These are phyloP conservation scores for Bombus soroeensis DNA, from an alignment of 1,140 invertebrate genomes.

Conservation along the genomic window DNA sequence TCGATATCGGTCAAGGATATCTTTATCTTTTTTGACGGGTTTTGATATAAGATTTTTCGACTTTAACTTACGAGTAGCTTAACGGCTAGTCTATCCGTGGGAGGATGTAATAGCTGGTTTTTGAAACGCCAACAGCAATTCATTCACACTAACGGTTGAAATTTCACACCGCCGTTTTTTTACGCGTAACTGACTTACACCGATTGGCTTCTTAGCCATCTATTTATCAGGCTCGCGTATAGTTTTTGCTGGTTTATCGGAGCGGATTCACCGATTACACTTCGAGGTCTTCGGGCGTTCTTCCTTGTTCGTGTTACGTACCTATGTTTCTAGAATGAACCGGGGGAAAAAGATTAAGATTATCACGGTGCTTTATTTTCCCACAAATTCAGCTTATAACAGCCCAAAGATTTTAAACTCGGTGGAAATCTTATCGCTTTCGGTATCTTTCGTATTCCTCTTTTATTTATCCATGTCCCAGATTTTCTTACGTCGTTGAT, in stretches of 20 bases:
- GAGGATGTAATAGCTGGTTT: not conserved
- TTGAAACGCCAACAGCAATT: not conserved
- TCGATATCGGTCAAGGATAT: too few species aligned
- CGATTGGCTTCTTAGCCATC: constrained; percentile 40
- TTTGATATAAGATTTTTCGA: not conserved
- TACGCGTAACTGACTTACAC: constrained; percentile 30
- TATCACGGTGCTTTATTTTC: not conserved
- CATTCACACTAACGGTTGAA: not conserved
- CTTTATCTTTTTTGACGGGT: too few species aligned
- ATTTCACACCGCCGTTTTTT: constrained; percentile 11
- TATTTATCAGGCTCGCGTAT: constrained; percentile 16
- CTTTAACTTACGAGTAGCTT: not conserved
- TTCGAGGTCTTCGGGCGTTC: constrained; percentile 31
- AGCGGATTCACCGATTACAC: constrained; percentile 36
- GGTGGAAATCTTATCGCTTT: not conserved
- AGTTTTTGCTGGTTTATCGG: constrained; percentile 26
- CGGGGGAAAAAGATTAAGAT: not conserved
- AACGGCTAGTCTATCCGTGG: not conserved
- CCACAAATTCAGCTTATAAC: not conserved
- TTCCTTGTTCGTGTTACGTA: not conserved
- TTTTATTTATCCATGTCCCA: not conserved
- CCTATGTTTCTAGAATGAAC: not conserved
- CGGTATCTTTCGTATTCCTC: not conserved
- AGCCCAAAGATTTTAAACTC: not conserved
- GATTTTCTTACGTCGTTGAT: not conserved